phyloP scores from a whole-genome alignment of 1,140 invertebrate genomes.

The Diachasmimorpha longicaudata region DNA sequence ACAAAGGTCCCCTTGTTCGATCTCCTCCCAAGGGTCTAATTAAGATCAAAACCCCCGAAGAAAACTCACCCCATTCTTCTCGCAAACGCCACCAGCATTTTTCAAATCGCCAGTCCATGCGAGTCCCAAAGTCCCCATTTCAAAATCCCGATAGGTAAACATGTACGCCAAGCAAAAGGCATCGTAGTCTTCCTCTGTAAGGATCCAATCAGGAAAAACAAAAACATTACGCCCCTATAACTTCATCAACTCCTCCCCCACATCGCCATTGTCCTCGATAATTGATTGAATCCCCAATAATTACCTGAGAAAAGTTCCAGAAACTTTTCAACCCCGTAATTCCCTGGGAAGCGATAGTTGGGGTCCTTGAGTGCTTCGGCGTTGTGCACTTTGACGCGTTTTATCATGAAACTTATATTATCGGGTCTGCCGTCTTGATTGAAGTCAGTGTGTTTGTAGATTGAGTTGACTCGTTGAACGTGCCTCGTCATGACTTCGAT shows the following conservation, averaged over 20 bases:
- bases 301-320: slow-evolving; percentile 91
- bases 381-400: slow-evolving; percentile 92
- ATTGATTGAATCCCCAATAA: slow-evolving; percentile 63
- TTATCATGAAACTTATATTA: slow-evolving; percentile 96
- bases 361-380: slow-evolving; percentile 81
- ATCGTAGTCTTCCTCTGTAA: slow-evolving; percentile 93
- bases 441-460: slow-evolving; percentile 92
- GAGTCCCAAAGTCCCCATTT: slow-evolving; percentile 96
- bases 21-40: no score
- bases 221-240: background rate
- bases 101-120: slow-evolving; percentile 97
- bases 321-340: slow-evolving; percentile 94
- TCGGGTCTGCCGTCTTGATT: slow-evolving; percentile 90
- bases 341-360: slow-evolving; percentile 87
- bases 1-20: no score
- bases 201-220: slow-evolving; percentile 20
- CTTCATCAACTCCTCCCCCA: background rate
- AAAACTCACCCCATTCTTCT: slow-evolving; percentile 85
- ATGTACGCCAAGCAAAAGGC: slow-evolving; percentile 98
- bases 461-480: slow-evolving; percentile 91
- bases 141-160: slow-evolving; percentile 98
- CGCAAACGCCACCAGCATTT: slow-evolving; percentile 92
- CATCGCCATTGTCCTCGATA: background rate
- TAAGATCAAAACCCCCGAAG: background rate
- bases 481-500: slow-evolving; percentile 95